Conservation (phyloP, 2,113 vertebrate species). For the Clarias magur region DNA sequence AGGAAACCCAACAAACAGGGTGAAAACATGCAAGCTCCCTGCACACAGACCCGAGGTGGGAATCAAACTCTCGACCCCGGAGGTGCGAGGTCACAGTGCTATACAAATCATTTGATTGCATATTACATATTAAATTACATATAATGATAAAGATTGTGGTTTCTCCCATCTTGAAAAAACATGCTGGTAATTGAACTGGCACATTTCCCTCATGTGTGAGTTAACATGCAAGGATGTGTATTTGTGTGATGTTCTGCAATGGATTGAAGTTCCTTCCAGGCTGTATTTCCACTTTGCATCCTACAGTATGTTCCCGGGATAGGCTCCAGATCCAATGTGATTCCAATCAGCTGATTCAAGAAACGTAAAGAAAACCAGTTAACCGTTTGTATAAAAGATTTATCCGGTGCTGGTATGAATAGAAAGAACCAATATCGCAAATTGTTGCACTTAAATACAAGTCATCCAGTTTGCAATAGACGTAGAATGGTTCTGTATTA, state of each 20-base stretch:
- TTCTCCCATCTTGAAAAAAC: neutral
- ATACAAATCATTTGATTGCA: no score
- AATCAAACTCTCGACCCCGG: no score
- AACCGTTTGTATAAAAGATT: neutral
- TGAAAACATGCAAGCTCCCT: no score
- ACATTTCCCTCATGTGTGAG: neutral
- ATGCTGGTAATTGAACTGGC: neutral
- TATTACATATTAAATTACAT: no score
- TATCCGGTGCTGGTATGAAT: neutral
- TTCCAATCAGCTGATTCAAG: neutral
- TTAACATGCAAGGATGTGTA: neutral
- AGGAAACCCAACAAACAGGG: no score
- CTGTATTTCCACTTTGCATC: neutral
- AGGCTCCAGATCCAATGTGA: neutral
- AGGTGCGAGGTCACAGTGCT: no score
- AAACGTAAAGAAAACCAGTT: neutral
- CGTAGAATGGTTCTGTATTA: neutral
- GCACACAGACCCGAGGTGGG: no score
- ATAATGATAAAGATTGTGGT: neutral
- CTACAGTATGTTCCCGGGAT: neutral
- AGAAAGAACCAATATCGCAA: neutral
- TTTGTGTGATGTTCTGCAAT: neutral
- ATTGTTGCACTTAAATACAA: neutral
- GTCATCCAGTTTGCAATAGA: neutral
- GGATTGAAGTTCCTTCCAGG: neutral